These are phyloP conservation scores for Fukomys damarensis DNA, from an alignment of 2,113 vertebrate species.

Conservation along the genomic window DNA sequence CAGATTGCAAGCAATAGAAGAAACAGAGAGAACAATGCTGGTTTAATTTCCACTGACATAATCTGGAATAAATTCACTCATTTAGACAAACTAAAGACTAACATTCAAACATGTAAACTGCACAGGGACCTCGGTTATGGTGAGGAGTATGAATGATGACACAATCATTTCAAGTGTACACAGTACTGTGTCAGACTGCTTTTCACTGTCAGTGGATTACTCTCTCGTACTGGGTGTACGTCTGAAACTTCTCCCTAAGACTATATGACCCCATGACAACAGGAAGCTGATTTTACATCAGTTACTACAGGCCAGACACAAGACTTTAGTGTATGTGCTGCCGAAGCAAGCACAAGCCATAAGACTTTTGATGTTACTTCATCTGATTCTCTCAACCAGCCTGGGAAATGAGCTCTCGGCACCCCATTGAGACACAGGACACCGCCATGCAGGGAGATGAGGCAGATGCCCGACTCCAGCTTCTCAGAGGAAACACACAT, in stretches of 20 bases:
- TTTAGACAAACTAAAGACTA: background rate
- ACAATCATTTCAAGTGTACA: background rate
- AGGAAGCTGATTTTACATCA: background rate
- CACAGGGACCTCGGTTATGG: background rate
- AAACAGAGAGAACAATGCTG: background rate
- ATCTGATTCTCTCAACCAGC: background rate
- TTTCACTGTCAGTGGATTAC: background rate
- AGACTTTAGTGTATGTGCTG: background rate
- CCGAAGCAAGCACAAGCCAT: background rate
- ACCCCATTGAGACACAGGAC: background rate
- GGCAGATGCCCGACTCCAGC: rapidly evolving
- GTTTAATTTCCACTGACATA: background rate
- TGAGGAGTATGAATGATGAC: background rate
- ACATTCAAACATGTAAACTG: background rate
- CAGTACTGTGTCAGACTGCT: background rate
- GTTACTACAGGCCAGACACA: background rate
- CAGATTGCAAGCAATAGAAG: background rate
- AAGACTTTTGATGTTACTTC: background rate
- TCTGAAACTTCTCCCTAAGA: background rate
- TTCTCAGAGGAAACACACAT: background rate
- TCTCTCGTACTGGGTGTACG: background rate
- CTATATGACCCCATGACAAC: background rate
- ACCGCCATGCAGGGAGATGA: background rate
- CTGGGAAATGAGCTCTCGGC: background rate
- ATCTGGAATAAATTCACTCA: background rate